Base-by-base conservation (phyloP, 2,888 invertebrate genomes). In the Liposcelis brunnea region DNA sequence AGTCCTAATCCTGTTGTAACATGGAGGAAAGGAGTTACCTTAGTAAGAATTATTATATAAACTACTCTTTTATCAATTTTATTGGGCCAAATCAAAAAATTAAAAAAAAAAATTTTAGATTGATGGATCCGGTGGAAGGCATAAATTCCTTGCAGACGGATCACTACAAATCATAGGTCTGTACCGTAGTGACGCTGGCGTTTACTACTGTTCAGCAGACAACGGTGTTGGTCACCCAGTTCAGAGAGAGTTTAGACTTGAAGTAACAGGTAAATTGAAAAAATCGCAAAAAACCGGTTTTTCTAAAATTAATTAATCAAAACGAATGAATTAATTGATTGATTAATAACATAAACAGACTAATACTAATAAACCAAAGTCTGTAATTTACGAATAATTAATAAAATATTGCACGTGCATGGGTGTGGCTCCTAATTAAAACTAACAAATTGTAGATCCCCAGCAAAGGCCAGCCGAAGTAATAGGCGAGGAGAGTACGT, bases 171-270 rank as follows among this genome's bases (percentile, higher is more conserved):
- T 94, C 49, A 75, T 85, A 12, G 80, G 82, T 34, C 68, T 87
- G 21, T 77, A 77, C 57, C 75, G 74, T 52, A 75, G 77, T 45
- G 93, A 94, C 62, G 74, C 79, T 18, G 93, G 91, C 32, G 74
- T 77, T 10, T 94, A 93, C 61, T 72, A 82, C 46, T 93, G 93
- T 58, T 71, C 77, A 7, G 93, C 87, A 1, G 77, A 80, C 58
- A 93, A 93, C 62, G 74, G 74, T 2, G 63, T 81, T 19, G 83
- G 82, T 14, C 62, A 69, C 42, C 75, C 83, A 11, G 70, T 74
- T 31, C 72, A 75, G 54, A 71, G 70, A 52, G 75, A 83, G 62
- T 71, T 85, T 47, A 69, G 68, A 47, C 67, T 90, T 8, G 69
- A 75, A 49, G 78, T 89, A 43, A 72, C 72, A 60, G 85, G 89